Conservation (phyloP, 2,113 vertebrate genomes). For the Micromys minutus region DNA sequence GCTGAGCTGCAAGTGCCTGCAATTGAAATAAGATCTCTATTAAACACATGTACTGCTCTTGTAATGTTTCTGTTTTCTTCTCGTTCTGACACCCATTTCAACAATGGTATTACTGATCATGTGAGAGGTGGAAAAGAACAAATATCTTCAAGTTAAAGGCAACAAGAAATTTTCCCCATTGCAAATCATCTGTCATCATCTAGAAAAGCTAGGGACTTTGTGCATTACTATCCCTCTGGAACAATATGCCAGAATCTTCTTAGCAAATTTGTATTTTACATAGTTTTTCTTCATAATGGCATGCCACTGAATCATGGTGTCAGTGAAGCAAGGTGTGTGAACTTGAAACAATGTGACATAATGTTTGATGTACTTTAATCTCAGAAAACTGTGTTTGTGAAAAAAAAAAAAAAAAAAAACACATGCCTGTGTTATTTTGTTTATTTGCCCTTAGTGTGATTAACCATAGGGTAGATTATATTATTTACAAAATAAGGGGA, state of each 20-base stretch:
- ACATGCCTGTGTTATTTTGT: neutral
- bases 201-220: neutral
- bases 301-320: too few relatives aligned
- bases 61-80: neutral
- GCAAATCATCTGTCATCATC: neutral
- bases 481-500: neutral
- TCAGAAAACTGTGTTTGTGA: neutral
- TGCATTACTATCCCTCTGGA: neutral
- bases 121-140: neutral
- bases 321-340: neutral
- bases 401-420: neutral
- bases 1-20: slow-evolving; percentile 49
- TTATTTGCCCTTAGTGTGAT: neutral
- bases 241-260: neutral
- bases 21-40: slow-evolving; percentile 21
- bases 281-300: neutral
- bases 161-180: neutral
- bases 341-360: neutral
- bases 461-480: neutral
- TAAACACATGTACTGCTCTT: neutral
- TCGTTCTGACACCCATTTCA: neutral
- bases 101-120: neutral
- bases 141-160: neutral
- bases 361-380: neutral
- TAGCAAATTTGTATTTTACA: neutral